Conservation (phyloP, 2,113 vertebrate species). For the Lethenteron reissneri region DNA sequence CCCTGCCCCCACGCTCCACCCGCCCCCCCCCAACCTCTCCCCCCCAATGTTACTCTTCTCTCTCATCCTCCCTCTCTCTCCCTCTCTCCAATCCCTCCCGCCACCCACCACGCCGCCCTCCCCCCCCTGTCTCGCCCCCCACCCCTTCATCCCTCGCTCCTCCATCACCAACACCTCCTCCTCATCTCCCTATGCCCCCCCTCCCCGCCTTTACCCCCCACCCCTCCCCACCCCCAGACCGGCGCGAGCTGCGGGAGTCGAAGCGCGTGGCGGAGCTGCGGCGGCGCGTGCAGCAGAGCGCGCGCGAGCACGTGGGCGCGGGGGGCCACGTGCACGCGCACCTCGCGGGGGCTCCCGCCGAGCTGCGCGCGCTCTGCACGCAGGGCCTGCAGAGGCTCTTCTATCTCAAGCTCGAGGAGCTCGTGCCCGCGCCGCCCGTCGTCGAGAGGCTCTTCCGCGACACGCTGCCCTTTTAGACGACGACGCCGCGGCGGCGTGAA, state of each 20-base stretch:
- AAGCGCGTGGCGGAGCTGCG: slow-evolving; percentile 68
- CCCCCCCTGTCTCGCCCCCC: too few relatives aligned
- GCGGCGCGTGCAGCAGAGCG: slow-evolving; percentile 55
- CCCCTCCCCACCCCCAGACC: slow-evolving; percentile 26
- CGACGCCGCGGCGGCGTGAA: too few relatives aligned
- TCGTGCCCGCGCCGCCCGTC: slow-evolving; percentile 62
- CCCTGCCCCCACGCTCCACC: too few relatives aligned
- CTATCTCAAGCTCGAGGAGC: slow-evolving; percentile 74
- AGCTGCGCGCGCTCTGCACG: slow-evolving; percentile 69
- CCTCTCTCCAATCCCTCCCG: too few relatives aligned
- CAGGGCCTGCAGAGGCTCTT: slow-evolving; percentile 84
- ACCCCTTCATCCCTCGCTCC: too few relatives aligned
- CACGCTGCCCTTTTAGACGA: slow-evolving; percentile 53
- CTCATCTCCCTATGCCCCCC: too few relatives aligned
- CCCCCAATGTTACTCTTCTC: too few relatives aligned
- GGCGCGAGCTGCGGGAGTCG: slow-evolving; percentile 65
- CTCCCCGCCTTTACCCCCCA: too few relatives aligned
- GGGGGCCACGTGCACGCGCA: slow-evolving; percentile 45
- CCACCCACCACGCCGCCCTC: too few relatives aligned
- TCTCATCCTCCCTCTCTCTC: too few relatives aligned
- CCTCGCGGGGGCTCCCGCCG: slow-evolving; percentile 60
- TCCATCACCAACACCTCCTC: too few relatives aligned
- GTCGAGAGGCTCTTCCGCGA: slow-evolving; percentile 90
- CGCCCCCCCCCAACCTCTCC: too few relatives aligned
- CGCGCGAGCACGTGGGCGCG: slow-evolving; percentile 66